These are phyloP conservation scores for Pelodytes ibericus DNA, from an alignment of 2,797 vertebrate genomes.

Conservation along the genomic window DNA sequence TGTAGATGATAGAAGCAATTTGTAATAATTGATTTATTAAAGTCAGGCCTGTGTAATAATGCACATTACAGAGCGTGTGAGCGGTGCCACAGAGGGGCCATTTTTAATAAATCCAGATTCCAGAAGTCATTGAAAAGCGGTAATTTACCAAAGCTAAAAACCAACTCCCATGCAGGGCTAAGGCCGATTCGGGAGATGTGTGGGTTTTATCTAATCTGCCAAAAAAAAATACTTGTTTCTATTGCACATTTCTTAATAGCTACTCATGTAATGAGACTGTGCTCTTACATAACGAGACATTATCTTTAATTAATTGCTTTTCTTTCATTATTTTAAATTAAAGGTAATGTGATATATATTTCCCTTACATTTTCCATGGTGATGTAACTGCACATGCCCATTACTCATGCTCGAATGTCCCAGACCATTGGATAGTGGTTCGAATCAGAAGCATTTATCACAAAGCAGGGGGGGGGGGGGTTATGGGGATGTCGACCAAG, in stretches of 20 bases:
- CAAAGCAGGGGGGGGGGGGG: too few species aligned
- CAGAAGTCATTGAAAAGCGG: conserved; percentile 31
- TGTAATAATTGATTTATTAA: conserved; percentile 52
- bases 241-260: background rate
- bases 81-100: conserved; percentile 6
- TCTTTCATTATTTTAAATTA: too few species aligned
- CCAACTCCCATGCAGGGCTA: background rate
- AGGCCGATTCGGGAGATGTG: background rate
- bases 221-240: background rate
- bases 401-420: too few species aligned
- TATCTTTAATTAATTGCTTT: too few species aligned
- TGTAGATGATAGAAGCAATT: conserved; percentile 44
- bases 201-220: conserved; percentile 5
- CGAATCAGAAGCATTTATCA: too few species aligned
- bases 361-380: too few species aligned
- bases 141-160: conserved; percentile 41
- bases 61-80: conserved; percentile 13
- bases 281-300: too few species aligned
- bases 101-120: conserved; percentile 29
- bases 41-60: conserved; percentile 28
- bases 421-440: too few species aligned
- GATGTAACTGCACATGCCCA: too few species aligned
- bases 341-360: too few species aligned
- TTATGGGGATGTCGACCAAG: too few species aligned
- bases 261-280: background rate